These are phyloP conservation scores for Cyclura pinguis DNA, from an alignment of 2,797 vertebrate genomes.

Conservation along the genomic window DNA sequence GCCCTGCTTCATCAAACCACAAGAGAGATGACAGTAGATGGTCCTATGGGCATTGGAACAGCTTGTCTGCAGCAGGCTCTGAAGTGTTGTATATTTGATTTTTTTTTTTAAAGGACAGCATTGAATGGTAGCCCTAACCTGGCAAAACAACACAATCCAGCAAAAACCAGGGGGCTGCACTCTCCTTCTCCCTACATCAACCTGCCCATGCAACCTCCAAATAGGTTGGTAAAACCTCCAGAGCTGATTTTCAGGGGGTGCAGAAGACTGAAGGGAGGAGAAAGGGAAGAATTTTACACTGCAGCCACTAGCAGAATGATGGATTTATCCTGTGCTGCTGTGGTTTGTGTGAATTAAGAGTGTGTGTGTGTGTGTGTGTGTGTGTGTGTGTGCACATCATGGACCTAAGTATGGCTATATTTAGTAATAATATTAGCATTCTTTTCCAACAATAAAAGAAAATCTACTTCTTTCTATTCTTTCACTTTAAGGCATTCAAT, in stretches of 20 bases:
- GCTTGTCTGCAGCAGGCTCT: too few relatives aligned
- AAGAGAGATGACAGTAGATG: neutral
- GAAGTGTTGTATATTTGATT: neutral
- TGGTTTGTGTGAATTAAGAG: too few relatives aligned
- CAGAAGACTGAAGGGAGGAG: neutral
- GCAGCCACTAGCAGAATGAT: neutral
- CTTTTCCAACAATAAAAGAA: constrained; percentile 1
- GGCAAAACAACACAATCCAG: neutral
- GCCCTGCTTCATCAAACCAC: neutral
- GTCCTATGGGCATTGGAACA: neutral
- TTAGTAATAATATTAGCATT: constrained; percentile 29
- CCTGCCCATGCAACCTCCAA: neutral
- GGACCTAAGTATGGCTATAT: neutral
- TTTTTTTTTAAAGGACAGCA: too few relatives aligned
- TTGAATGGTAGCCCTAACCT: too few relatives aligned
- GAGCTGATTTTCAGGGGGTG: neutral
- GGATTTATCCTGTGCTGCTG: neutral
- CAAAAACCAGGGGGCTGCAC: neutral
- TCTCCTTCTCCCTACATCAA: neutral
- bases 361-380: neutral
- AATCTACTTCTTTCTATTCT: constrained; percentile 15
- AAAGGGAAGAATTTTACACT: neutral
- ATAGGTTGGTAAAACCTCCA: neutral
- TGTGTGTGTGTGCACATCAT: neutral
- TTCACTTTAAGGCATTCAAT: constrained; percentile 45